Conservation (phyloP, 2,113 vertebrate genomes). For the Syngnathus typhle region DNA sequence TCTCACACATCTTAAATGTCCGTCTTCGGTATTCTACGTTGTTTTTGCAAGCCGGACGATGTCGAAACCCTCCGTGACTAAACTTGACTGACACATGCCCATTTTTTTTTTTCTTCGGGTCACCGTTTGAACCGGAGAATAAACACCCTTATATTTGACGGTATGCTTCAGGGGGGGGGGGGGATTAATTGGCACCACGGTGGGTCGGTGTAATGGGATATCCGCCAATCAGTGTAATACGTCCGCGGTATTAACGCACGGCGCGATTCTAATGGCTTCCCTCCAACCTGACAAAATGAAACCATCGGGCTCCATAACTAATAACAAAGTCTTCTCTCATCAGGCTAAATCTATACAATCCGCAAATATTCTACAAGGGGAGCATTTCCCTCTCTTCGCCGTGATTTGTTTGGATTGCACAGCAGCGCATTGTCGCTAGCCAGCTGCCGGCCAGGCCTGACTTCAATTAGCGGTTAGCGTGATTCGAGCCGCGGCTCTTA, state of each 20-base stretch:
- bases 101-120: slow-evolving; percentile 13
- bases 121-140: slow-evolving; percentile 41
- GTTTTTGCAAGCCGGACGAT: no score
- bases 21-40: slow-evolving; percentile 20
- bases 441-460: slow-evolving; percentile 60
- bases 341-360: slow-evolving; percentile 43
- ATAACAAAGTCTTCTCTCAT: slow-evolving; percentile 61
- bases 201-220: slow-evolving; percentile 48
- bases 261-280: slow-evolving; percentile 51
- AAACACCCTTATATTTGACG: slow-evolving; percentile 57
- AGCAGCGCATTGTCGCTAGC: slow-evolving; percentile 60
- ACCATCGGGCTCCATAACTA: slow-evolving; percentile 55
- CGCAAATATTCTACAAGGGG: slow-evolving; percentile 32
- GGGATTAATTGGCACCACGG: slow-evolving; percentile 44
- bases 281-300: slow-evolving; percentile 65
- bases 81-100: slow-evolving; percentile 30
- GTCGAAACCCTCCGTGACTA: slow-evolving; percentile 39
- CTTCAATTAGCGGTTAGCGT: slow-evolving; percentile 62
- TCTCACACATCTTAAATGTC: slow-evolving; percentile 51
- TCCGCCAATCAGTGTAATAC: slow-evolving; percentile 54
- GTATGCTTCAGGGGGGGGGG: not conserved
- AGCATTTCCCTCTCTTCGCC: slow-evolving; percentile 44
- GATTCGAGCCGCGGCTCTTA: slow-evolving; percentile 46
- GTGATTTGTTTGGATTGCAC: slow-evolving; percentile 63
- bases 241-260: slow-evolving; percentile 56